A percentile compares a stretch with the other conserved stretches of the same genome.
Conservation (phyloP, 2,113 vertebrate species). For the Mesoclemmys tuberculata region DNA sequence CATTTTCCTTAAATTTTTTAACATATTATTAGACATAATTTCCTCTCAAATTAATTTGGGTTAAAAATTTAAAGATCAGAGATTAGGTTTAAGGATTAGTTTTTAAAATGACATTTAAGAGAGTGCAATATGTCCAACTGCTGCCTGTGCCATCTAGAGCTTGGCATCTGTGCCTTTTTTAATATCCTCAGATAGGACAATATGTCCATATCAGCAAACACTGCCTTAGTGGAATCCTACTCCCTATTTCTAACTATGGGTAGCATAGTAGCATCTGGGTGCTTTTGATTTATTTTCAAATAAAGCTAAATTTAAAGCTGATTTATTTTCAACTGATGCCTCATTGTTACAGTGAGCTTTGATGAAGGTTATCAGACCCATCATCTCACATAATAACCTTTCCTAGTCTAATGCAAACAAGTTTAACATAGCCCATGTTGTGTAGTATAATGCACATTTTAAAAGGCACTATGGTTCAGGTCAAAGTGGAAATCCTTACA, state of each 20-base stretch:
- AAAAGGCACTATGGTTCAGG: slow-evolving; percentile 39
- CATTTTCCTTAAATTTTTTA: not conserved
- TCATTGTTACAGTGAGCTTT: slow-evolving; percentile 7
- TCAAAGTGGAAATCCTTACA: slow-evolving; percentile 57
- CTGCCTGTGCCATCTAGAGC: not conserved
- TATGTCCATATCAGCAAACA: not conserved
- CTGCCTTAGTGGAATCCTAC: not conserved
- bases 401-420: not conserved
- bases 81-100: not conserved
- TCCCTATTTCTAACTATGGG: not conserved
- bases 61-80: not conserved
- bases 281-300: too few relatives aligned
- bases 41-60: not conserved
- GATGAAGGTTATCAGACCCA: not conserved
- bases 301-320: too few relatives aligned
- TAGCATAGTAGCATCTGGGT: slow-evolving; percentile 1
- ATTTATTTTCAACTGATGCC: slow-evolving; percentile 24
- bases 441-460: slow-evolving; percentile 5
- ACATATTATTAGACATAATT: not conserved
- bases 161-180: not conserved
- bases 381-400: not conserved
- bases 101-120: not conserved
- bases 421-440: slow-evolving; percentile 9
- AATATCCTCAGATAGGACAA: not conserved
- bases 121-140: not conserved